Base-by-base conservation (phyloP, 2,113 vertebrate genomes). In the Cricetomys ansorgei region DNA sequence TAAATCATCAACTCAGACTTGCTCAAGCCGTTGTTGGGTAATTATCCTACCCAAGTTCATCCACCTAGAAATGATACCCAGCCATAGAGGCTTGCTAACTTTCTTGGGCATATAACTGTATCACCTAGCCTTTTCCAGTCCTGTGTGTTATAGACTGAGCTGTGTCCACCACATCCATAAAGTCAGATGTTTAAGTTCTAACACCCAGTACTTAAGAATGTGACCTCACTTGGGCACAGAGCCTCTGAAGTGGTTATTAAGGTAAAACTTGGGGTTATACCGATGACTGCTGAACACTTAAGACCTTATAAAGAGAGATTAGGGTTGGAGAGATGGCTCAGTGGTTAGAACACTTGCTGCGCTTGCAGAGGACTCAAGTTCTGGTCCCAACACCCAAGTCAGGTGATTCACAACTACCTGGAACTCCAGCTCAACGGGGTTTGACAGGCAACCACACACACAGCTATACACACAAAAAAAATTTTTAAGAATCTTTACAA, bases 1-100 rank as follows among this genome's bases (percentile, higher is more conserved):
- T 96, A 97, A 96, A 88, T 97, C 97, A 96, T 94, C 95, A 92
- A 76, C 57, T 91, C 84, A 65, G 34, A 97, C 92, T 96, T 91
- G n/a, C 65, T 97, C 89, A 96, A 89, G 92, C 96, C 55, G 0
- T 65, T 15, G 23, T 96, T 73, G 5, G n/a, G 92, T 86, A 94
- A 94, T 40, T 79, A 91, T 84, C 57, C 91, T 19, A 70, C 83
- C 0, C 0, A 25, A 84, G 77, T 17, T 89, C 94, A 86, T 86
- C 67, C 37, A 76, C 31, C 48, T 31, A 53, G 89, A 91, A 57
- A 86, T 31, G 81, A 91, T 91, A 91, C 17, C 7, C 7, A 91
- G 81, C 23, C 62, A 13, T 2, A 34, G 23, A 59, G 37, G 92
- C 29, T 31, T 76, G 25, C 65, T 85, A 37, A 79, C 29, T 21